Evolutionary conservation across 1,140 invertebrate species (phyloP).

Genomic region (Sitodiplosis mosellana): DNA sequence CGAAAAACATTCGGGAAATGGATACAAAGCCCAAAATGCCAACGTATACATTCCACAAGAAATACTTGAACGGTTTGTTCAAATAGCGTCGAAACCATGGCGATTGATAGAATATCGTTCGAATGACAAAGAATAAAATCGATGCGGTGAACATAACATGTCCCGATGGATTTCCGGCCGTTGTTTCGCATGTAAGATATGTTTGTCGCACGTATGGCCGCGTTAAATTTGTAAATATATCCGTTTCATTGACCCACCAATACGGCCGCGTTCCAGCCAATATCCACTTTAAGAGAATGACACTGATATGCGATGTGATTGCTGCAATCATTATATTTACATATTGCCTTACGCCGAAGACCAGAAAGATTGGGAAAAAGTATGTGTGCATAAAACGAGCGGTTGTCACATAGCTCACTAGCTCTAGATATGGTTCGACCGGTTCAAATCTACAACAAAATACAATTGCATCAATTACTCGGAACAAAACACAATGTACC

Average conservation of each 20-base stretch:
- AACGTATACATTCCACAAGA: background rate
- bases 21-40: background rate
- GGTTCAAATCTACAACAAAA: no score
- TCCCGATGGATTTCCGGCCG: background rate
- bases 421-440: no score
- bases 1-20: conserved; percentile 2
- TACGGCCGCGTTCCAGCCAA: background rate
- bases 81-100: background rate
- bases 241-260: background rate
- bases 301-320: background rate
- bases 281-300: background rate
- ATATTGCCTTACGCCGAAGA: background rate
- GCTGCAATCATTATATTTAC: background rate
- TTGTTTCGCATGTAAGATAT: conserved; percentile 1
- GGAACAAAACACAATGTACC: no score
- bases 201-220: conserved; percentile 1
- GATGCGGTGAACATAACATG: conserved; percentile 1
- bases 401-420: no score
- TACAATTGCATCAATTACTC: no score
- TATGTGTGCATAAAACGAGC: no score
- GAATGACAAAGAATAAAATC: background rate
- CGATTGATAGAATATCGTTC: background rate
- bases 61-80: no score
- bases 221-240: background rate
- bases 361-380: no score